Evolutionary conservation across 2,888 invertebrate genomes (phyloP).

Genomic region (Bugula neritina): DNA sequence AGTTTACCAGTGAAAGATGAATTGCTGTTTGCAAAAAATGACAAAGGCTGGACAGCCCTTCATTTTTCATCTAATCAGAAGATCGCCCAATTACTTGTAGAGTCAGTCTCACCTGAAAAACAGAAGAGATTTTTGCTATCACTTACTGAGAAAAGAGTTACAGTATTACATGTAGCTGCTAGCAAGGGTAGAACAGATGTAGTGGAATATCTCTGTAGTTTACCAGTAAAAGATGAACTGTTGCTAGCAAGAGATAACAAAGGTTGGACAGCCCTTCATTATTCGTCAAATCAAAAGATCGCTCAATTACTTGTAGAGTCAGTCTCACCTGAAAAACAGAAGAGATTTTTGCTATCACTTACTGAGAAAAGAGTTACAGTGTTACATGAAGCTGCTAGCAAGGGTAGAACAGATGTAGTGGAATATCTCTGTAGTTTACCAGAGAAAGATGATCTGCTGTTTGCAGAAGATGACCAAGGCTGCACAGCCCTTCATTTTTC

Average conservation of each 20-base stretch:
- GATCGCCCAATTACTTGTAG: constrained; percentile 1
- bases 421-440: neutral
- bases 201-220: neutral
- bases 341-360: neutral
- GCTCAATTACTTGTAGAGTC: neutral
- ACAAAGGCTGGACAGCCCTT: neutral
- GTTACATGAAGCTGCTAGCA: neutral
- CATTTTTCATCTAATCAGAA: neutral
- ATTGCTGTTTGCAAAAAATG: neutral
- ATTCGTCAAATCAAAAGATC: neutral
- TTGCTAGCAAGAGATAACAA: neutral
- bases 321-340: neutral
- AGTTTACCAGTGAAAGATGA: neutral
- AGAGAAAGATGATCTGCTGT: neutral
- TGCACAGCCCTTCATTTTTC: neutral
- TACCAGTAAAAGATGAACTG: neutral
- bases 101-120: neutral
- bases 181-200: neutral
- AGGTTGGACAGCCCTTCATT: neutral
- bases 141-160: neutral
- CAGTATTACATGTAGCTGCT: constrained; percentile 1
- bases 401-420: neutral
- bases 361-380: neutral
- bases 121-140: neutral
- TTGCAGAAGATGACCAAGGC: neutral